These are phyloP conservation scores for Orthonyx spaldingii DNA, from an alignment of 2,113 vertebrate genomes.

Conservation along the genomic window DNA sequence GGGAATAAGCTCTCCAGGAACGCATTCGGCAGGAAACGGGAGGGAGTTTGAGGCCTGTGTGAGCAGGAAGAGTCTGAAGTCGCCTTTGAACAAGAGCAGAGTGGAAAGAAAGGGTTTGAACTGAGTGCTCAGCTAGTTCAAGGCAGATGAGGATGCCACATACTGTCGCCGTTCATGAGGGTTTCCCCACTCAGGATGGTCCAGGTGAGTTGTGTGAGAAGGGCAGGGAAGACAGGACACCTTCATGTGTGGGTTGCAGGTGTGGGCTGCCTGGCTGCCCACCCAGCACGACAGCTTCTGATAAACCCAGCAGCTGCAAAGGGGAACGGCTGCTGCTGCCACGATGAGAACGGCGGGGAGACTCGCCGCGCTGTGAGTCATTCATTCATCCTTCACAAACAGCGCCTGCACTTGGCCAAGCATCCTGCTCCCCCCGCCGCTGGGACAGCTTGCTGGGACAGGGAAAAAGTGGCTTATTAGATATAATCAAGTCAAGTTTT, in stretches of 20 bases:
- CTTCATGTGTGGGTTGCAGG: background rate
- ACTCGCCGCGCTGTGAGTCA: background rate
- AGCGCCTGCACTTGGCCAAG: background rate
- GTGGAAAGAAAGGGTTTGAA: background rate
- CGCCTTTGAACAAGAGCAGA: background rate
- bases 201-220: background rate
- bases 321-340: background rate
- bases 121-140: background rate
- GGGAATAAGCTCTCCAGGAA: conserved; percentile 58
- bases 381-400: conserved; percentile 49
- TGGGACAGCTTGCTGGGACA: background rate
- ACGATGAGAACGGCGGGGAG: background rate
- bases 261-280: background rate
- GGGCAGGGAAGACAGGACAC: background rate
- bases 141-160: background rate
- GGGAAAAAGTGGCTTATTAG: conserved; percentile 64
- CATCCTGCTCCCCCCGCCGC: background rate
- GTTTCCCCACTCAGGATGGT: background rate
- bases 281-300: background rate
- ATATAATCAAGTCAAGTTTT: conserved; percentile 42
- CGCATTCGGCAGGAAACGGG: background rate
- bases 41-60: background rate
- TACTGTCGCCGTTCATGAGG: fast-evolving
- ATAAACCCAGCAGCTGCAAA: background rate
- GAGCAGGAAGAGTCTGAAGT: conserved; percentile 26